Percentiles rank a stretch among this genome's conserved stretches.
Conservation (phyloP, 2,888 invertebrate genomes). For the Xestia xanthographa region DNA sequence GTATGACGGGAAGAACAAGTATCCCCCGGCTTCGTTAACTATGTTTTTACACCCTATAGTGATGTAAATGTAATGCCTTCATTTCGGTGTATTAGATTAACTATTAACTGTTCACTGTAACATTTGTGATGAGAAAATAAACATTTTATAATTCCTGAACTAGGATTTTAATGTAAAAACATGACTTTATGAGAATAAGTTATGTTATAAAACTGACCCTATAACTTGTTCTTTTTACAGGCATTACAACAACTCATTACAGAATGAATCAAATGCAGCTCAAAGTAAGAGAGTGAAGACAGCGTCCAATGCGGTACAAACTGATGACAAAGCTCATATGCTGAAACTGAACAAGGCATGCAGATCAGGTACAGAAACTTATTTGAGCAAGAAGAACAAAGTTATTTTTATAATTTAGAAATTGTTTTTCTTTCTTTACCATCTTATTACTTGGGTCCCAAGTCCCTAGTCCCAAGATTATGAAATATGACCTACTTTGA, state of each 20-base stretch:
- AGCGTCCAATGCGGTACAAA: slow-evolving; percentile 76
- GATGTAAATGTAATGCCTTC: too few relatives aligned
- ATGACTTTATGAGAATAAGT: too few relatives aligned
- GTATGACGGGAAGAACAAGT: too few relatives aligned
- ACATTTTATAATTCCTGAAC: too few relatives aligned
- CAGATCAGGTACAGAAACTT: slow-evolving; percentile 69
- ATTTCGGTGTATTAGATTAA: too few relatives aligned
- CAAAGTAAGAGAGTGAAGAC: slow-evolving; percentile 71
- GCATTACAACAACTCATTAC: slow-evolving; percentile 67
- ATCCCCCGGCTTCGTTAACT: rapidly evolving
- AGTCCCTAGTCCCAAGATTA: too few relatives aligned
- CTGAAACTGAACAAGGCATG: slow-evolving; percentile 73
- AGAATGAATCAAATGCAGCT: slow-evolving; percentile 59
- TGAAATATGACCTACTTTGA: not conserved
- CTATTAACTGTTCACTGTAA: too few relatives aligned
- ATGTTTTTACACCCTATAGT: too few relatives aligned
- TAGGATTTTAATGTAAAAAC: too few relatives aligned
- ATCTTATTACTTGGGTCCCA: not conserved
- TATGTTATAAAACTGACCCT: not conserved
- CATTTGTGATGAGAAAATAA: too few relatives aligned
- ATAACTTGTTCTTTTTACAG: slow-evolving; percentile 66
- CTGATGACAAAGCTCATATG: slow-evolving; percentile 77
- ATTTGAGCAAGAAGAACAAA: not conserved
- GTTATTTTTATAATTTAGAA: not conserved
- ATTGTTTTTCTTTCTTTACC: not conserved